phyloP scores from a whole-genome alignment of 2,797 vertebrate species.

The Myotis vivesi region DNA sequence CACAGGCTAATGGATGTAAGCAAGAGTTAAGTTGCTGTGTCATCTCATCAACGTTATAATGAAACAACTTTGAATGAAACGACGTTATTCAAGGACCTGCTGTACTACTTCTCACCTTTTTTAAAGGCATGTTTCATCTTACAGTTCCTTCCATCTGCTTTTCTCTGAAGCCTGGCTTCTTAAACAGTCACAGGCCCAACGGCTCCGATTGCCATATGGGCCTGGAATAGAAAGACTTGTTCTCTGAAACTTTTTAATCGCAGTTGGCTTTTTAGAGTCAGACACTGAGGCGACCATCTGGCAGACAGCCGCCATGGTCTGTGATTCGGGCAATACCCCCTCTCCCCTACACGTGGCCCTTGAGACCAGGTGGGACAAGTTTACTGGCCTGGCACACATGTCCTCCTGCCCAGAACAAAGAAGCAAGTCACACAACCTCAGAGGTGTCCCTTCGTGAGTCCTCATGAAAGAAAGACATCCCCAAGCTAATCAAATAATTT shows the following conservation, averaged over 20 bases:
- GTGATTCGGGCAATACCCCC: background rate
- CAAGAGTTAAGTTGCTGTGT: background rate
- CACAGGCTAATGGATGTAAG: background rate
- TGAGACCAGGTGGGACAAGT: slow-evolving; percentile 1
- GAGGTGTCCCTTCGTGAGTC: background rate
- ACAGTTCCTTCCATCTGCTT: slow-evolving; percentile 42
- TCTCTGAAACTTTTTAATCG: slow-evolving; percentile 64
- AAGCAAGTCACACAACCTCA: background rate
- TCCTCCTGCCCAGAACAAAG: background rate
- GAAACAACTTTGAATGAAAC: background rate
- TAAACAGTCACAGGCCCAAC: slow-evolving; percentile 19
- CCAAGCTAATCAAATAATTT: background rate
- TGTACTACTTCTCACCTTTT: background rate
- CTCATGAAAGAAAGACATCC: background rate
- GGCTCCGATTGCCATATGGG: slow-evolving; percentile 58
- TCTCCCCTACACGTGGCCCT: background rate
- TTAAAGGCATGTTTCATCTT: slow-evolving; percentile 6
- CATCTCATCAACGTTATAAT: background rate
- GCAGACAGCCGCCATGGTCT: slow-evolving; percentile 30
- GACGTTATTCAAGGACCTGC: background rate
- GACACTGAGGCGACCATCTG: slow-evolving; percentile 60
- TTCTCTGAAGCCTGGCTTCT: slow-evolving; percentile 26
- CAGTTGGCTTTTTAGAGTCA: slow-evolving; percentile 65
- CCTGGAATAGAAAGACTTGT: slow-evolving; percentile 39
- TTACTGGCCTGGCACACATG: background rate